phyloP scores from a whole-genome alignment of 2,888 invertebrate genomes.

The Nemoura dubitans region DNA sequence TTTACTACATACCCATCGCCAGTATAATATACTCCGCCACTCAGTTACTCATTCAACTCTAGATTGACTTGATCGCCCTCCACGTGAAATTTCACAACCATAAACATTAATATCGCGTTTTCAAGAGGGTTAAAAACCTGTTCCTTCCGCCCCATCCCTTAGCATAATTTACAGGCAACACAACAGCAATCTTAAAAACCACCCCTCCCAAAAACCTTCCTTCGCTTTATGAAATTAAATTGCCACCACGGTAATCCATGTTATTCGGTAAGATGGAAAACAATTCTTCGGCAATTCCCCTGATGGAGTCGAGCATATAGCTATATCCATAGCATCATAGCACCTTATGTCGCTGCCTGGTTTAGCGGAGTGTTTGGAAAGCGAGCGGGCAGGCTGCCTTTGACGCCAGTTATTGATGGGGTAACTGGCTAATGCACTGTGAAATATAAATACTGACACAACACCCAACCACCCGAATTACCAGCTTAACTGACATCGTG shows the following conservation, averaged over 20 bases:
- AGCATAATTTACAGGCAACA: neutral
- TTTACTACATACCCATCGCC: no score
- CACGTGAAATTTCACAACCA: constrained; percentile 21
- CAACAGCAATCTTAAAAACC: constrained; percentile 29
- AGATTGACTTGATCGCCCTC: constrained; percentile 1
- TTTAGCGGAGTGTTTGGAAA: neutral
- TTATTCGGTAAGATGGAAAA: constrained; percentile 43
- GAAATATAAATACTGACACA: constrained; percentile 41
- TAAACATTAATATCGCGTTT: constrained; percentile 44
- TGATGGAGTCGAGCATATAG: neutral
- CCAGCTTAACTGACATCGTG: neutral
- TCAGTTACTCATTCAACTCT: no score
- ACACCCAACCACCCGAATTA: constrained; percentile 14
- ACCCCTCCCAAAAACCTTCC: constrained; percentile 30
- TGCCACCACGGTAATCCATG: constrained; percentile 42
- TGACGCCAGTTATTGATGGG: constrained; percentile 49
- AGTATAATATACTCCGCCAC: no score
- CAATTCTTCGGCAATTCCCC: constrained; percentile 24
- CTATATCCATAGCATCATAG: neutral
- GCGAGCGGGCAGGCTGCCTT: neutral
- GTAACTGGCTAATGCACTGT: constrained; percentile 45
- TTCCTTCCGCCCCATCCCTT: neutral
- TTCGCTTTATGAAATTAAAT: constrained; percentile 47
- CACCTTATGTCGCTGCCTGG: neutral
- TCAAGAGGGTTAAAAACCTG: neutral